These are phyloP conservation scores for Oedothorax gibbosus DNA, from an alignment of 1,140 invertebrate genomes.

Conservation along the genomic window DNA sequence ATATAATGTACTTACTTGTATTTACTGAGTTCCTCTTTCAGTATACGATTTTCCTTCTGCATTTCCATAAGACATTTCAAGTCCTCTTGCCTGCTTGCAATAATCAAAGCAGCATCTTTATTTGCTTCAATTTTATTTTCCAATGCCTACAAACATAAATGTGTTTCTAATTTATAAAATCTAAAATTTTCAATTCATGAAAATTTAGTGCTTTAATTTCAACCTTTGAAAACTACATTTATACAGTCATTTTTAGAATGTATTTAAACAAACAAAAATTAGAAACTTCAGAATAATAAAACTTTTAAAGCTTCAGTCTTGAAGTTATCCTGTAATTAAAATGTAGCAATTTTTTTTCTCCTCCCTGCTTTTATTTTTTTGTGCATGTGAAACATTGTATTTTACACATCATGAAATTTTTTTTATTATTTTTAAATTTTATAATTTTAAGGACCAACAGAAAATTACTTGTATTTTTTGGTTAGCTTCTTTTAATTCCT, in stretches of 20 bases:
- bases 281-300: no score
- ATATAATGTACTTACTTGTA: constrained; percentile 35
- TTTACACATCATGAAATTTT: no score
- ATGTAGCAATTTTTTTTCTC: no score
- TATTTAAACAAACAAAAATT: no score
- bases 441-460: neutral
- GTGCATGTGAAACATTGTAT: no score
- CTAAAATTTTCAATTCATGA: neutral
- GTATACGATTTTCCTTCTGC: constrained; percentile 44
- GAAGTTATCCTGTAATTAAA: no score
- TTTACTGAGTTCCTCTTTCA: constrained; percentile 48
- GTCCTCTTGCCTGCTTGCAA: constrained; percentile 36
- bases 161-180: neutral
- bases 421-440: no score
- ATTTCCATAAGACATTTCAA: constrained; percentile 39
- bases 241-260: no score
- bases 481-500: constrained; percentile 42
- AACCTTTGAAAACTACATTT: neutral
- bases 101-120: constrained; percentile 55
- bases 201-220: neutral
- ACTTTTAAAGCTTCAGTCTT: no score
- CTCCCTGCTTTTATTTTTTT: no score
- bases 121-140: constrained; percentile 59
- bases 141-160: constrained; percentile 27
- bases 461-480: constrained; percentile 36